Evolutionary conservation across 2,888 invertebrate species (phyloP).

Genomic region (Plagodis dolabraria): DNA sequence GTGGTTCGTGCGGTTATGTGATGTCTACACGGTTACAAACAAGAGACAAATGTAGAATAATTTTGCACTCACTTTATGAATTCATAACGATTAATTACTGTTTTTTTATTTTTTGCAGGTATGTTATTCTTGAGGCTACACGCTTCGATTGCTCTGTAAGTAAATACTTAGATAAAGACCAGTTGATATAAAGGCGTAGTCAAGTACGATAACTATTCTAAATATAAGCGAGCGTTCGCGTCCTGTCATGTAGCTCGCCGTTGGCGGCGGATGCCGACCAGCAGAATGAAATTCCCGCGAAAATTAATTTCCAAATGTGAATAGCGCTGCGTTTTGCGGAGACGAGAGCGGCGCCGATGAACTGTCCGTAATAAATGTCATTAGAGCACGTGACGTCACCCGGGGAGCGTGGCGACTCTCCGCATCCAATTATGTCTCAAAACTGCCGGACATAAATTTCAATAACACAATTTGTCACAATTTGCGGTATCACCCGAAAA

Average conservation of each 20-base stretch:
- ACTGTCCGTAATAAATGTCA: conserved; percentile 78
- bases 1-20: conserved; percentile 32
- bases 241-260: conserved; percentile 36
- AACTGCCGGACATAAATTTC: conserved; percentile 79
- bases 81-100: conserved; percentile 21
- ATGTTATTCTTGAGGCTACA: conserved; percentile 26
- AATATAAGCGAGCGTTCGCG: conserved; percentile 26
- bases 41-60: conserved; percentile 11
- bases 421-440: conserved; percentile 78
- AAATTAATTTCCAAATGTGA: conserved; percentile 72
- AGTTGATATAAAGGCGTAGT: neutral
- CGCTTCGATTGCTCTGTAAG: conserved; percentile 15
- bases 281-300: conserved; percentile 58
- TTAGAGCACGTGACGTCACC: conserved; percentile 76
- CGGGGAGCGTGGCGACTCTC: conserved; percentile 66
- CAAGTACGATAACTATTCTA: conserved; percentile 14
- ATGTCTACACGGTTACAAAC: neutral
- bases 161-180: too few relatives aligned
- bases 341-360: conserved; percentile 69
- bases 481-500: conserved; percentile 60
- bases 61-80: conserved; percentile 5
- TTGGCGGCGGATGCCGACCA: conserved; percentile 32
- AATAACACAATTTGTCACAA: conserved; percentile 79
- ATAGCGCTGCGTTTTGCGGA: conserved; percentile 60
- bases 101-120: conserved; percentile 46